These are phyloP conservation scores for Tuberolachnus salignus DNA, from an alignment of 2,888 invertebrate genomes.

Conservation along the genomic window DNA sequence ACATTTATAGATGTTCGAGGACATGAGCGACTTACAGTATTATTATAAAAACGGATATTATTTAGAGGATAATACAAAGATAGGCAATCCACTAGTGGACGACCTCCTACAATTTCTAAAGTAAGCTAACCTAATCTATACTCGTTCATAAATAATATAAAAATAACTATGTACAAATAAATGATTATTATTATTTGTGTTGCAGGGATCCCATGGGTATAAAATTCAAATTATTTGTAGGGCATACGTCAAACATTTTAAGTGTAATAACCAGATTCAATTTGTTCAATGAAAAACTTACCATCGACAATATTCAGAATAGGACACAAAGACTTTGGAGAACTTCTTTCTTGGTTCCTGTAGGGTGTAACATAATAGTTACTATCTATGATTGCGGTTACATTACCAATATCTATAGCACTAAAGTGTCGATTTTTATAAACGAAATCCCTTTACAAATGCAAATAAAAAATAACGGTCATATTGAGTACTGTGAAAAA, in stretches of 20 bases:
- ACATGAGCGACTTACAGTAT: too few relatives aligned
- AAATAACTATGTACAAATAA: too few relatives aligned
- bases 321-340: slow-evolving; percentile 63
- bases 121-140: too few relatives aligned
- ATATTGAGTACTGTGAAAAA: neutral
- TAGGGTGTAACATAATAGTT: slow-evolving; percentile 79
- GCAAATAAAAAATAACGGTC: neutral
- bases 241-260: slow-evolving; percentile 81
- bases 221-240: slow-evolving; percentile 69
- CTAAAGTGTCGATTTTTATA: neutral
- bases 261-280: slow-evolving; percentile 77
- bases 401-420: too few relatives aligned
- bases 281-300: slow-evolving; percentile 75
- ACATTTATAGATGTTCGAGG: too few relatives aligned
- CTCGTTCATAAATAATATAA: too few relatives aligned
- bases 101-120: too few relatives aligned
- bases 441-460: neutral
- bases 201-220: neutral
- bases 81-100: too few relatives aligned
- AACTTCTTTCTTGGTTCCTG: slow-evolving; percentile 72
- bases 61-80: too few relatives aligned
- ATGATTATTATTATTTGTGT: neutral
- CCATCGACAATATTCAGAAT: slow-evolving; percentile 65
- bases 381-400: slow-evolving; percentile 62
- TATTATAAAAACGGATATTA: too few relatives aligned